Evolutionary conservation across 2,888 invertebrate species (phyloP), one percentile per base, ranked within the genome.

Genomic region (Pseudeuparius sepicola): DNA sequence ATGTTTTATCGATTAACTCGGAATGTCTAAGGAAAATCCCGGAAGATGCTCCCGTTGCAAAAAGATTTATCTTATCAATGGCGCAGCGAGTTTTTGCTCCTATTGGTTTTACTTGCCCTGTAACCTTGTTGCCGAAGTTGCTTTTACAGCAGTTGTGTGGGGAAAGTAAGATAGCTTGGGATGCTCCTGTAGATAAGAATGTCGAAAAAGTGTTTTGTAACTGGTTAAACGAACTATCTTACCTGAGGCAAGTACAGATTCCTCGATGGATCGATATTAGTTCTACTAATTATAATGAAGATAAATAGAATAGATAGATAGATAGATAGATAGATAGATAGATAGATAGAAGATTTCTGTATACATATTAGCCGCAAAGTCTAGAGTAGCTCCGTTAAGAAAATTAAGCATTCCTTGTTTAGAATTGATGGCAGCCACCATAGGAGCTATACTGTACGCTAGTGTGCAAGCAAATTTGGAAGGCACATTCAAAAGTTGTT

Each of bases 391-490:
- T n/a, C 39, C 39, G 7, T n/a, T n/a, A n/a, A 27, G 27, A 31
- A 42, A 34, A 11, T 17, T 40, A 6, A 37, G 36, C 6, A 44
- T 44, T 6, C 42, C 42, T n/a, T 20, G 42, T 16, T 24, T 44
- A 2, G 39, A 44, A 35, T 16, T 41, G 14, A 17, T 42, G 14
- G 37, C 36, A 7, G 43, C 42, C 5, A 23, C 29, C 5, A 39
- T 41, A 18, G 38, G 35, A 7, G 29, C 31, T 25, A 27, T 37
- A 28, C 33, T 40, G 17, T 40, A 24, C 30, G 12, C 16, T n/a
- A 10, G 14, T 12, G 16, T 41, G 9, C 18, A 14, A 26, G 13
- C 28, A 15, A 35, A 35, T 31, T 20, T 39, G 4, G 13, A 30
- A 5, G 14, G 26, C 11, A 13, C 33, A 4, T 14, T 32, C 11